Base-by-base conservation (phyloP, 2,888 invertebrate genomes). In the Diarsia mendica region DNA sequence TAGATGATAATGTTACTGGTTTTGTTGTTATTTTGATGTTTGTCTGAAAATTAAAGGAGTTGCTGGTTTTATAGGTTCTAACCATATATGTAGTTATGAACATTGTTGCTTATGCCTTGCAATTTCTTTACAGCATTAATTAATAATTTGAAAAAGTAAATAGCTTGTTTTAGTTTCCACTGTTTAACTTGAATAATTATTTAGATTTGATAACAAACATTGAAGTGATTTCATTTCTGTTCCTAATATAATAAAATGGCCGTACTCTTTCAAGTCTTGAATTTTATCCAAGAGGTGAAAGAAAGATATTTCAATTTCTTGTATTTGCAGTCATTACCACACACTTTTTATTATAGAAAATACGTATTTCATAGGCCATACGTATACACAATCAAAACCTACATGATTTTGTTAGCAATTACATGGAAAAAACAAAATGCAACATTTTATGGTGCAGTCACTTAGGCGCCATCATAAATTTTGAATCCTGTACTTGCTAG, bases 401-500 rank as follows among this genome's bases (percentile, higher is more conserved):
- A 58, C 20, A 46, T 23, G 15, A 48, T 20, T 53, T 8, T 13
- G 15, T 15, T 10, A 64, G 4, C 8, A 13, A 55, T 33, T 33
- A 44, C 11, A 3, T 11, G 8, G 39, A 20, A 66, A 64, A 77
- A 11, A 66, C 28, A 49, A 77, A 53, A 63, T 66, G 18, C 51
- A 46, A 48, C 5, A 53, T 15, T 53, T 15, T 33, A 69, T 65
- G 3, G 58, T 63, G 13, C n/a, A 53, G 48, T 65, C 58, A 63
- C 58, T 60, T 79, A 71, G 55, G 74, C 71, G 77, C 68, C 77
- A 72, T 78, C 33, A 74, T 61, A 73, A 74, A 76, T 72, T 49
- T 49, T 74, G 10, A 48, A 73, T 67, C 58, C 39, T 51, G 15
- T 53, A 55, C 53, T 72, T 51, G 20, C 2, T 58, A 2, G 11